A percentile compares a stretch with the other conserved stretches of the same genome.
These are phyloP conservation scores for Leptinotarsa defecta DNA, from an alignment of 1,140 invertebrate species.

Conservation along the genomic window DNA sequence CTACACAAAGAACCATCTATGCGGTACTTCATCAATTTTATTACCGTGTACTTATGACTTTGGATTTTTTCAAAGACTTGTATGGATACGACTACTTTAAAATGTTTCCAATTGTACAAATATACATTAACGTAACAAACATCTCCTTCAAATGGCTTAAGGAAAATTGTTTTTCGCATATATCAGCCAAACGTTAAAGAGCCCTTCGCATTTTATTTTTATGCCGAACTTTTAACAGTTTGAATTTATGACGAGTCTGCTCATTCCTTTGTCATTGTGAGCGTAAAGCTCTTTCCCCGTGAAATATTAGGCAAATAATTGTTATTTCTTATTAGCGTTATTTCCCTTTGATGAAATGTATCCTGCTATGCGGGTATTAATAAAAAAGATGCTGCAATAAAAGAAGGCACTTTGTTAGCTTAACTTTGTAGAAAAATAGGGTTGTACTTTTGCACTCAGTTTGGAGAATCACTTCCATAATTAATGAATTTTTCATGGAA, in stretches of 20 bases:
- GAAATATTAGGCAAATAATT: constrained; percentile 23
- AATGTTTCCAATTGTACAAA: constrained; percentile 38
- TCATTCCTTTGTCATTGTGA: constrained; percentile 25
- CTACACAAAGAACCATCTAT: constrained; percentile 17
- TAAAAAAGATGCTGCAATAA: constrained; percentile 1
- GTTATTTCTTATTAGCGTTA: constrained; percentile 16
- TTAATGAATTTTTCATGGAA: no score
- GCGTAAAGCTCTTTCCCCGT: constrained; percentile 14
- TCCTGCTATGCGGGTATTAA: constrained; percentile 9
- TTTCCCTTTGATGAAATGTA: constrained; percentile 15
- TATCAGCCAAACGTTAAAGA: constrained; percentile 33
- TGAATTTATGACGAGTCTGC: constrained; percentile 26
- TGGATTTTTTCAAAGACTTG: constrained; percentile 31
- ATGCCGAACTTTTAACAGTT: constrained; percentile 27
- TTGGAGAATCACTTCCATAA: no score
- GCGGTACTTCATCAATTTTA: constrained; percentile 22
- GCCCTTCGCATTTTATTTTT: constrained; percentile 25
- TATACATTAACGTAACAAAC: constrained; percentile 42
- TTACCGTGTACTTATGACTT: constrained; percentile 26
- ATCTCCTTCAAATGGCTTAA: constrained; percentile 36
- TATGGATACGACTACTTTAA: constrained; percentile 36
- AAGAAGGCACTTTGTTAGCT: background rate
- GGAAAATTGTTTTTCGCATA: constrained; percentile 39
- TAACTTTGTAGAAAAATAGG: background rate
- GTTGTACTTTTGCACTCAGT: no score